Conservation (phyloP, 2,113 vertebrate species). For the Peucedramus taeniatus region DNA sequence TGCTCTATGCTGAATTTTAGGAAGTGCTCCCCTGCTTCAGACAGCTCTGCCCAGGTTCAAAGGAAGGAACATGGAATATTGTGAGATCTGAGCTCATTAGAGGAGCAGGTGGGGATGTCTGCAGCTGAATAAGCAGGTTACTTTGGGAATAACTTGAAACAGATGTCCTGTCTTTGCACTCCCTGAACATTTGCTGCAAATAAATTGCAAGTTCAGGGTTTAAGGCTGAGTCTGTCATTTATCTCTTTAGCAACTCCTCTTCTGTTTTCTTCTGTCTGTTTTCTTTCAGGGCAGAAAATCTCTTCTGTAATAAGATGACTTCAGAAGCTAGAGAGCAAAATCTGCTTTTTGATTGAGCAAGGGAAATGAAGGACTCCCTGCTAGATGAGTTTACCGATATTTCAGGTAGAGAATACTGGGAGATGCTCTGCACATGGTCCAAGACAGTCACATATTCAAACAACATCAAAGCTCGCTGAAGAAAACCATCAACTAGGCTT, state of each 20-base stretch:
- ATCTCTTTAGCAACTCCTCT: slow-evolving; percentile 17
- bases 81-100: background rate
- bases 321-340: background rate
- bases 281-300: background rate
- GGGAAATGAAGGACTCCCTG: background rate
- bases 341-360: background rate
- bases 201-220: slow-evolving; percentile 39
- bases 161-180: slow-evolving; percentile 38
- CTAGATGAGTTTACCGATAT: background rate
- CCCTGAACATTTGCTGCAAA: slow-evolving; percentile 6
- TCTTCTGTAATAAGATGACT: background rate
- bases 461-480: background rate
- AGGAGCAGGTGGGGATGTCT: slow-evolving; percentile 31
- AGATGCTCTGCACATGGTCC: background rate
- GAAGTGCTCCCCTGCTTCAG: background rate
- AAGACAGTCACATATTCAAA: background rate
- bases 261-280: background rate
- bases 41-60: background rate
- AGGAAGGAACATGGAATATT: background rate
- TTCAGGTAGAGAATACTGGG: background rate
- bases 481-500: background rate
- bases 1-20: background rate
- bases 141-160: slow-evolving; percentile 33
- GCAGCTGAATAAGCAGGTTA: slow-evolving; percentile 50
- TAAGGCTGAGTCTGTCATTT: slow-evolving; percentile 20